Evolutionary conservation across 2,888 invertebrate genomes (phyloP).

Genomic region (Stenodema calcarata): DNA sequence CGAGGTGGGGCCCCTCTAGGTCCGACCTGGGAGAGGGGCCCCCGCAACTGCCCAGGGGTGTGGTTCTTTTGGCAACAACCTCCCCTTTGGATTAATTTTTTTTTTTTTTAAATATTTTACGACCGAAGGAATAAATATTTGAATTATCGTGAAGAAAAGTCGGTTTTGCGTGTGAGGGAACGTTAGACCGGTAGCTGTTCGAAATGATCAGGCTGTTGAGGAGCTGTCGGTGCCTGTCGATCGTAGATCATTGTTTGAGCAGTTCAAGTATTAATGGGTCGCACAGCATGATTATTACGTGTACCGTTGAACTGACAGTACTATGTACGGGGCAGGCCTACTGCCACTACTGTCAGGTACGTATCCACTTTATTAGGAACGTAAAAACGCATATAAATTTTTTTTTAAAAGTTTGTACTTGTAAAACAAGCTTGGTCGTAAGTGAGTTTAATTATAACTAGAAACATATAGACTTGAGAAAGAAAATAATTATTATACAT

Average conservation of each 20-base stretch:
- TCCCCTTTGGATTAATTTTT: background rate
- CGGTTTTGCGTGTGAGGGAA: background rate
- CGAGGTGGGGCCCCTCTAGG: background rate
- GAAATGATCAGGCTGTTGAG: background rate
- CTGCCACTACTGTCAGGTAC: too few relatives aligned
- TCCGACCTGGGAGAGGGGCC: background rate
- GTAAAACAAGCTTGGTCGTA: too few relatives aligned
- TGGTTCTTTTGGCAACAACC: constrained; percentile 2
- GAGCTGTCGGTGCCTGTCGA: background rate
- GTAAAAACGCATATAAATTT: too few relatives aligned
- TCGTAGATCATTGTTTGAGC: background rate
- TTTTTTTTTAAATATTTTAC: background rate
- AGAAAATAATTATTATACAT: too few relatives aligned
- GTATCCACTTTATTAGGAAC: too few relatives aligned
- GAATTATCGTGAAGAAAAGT: background rate
- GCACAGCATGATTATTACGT: too few relatives aligned
- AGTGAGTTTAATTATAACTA: too few relatives aligned
- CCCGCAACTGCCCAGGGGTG: background rate
- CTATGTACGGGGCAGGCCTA: too few relatives aligned
- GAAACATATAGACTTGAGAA: too few relatives aligned
- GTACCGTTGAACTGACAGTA: too few relatives aligned
- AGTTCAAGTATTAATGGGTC: too few relatives aligned
- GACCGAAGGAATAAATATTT: background rate
- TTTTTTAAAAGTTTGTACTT: too few relatives aligned
- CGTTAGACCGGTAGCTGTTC: background rate